These are phyloP conservation scores for Hoplias malabaricus DNA, from an alignment of 2,113 vertebrate genomes.

Conservation along the genomic window DNA sequence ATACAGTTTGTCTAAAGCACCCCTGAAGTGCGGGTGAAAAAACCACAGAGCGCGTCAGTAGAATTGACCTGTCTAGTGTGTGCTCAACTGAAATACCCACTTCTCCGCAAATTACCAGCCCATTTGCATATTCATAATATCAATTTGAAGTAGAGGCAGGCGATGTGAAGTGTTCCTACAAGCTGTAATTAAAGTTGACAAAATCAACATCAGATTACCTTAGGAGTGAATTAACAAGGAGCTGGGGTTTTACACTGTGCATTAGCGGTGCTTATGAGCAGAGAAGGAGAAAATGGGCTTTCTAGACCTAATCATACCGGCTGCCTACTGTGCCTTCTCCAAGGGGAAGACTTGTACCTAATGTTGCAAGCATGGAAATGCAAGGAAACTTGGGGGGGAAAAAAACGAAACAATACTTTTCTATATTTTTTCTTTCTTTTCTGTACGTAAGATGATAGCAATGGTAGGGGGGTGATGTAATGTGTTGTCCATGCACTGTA, in stretches of 20 bases:
- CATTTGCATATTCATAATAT: slow-evolving; percentile 99
- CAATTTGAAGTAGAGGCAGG: slow-evolving; percentile 94
- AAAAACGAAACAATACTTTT: neutral
- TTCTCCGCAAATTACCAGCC: slow-evolving; percentile 91
- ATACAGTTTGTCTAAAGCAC: slow-evolving; percentile 85
- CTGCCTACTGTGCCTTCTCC: slow-evolving; percentile 52
- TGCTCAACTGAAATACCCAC: slow-evolving; percentile 95
- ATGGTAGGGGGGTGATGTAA: slow-evolving; percentile 21
- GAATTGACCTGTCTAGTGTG: slow-evolving; percentile 92
- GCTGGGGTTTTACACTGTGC: slow-evolving; percentile 85
- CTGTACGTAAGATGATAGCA: slow-evolving; percentile 7
- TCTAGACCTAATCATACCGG: slow-evolving; percentile 77
- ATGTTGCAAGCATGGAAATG: slow-evolving; percentile 23
- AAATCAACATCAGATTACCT: slow-evolving; percentile 99
- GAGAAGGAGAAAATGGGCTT: slow-evolving; percentile 53
- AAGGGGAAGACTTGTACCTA: slow-evolving; percentile 25
- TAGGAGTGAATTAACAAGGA: slow-evolving; percentile 91
- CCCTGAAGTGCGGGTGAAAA: slow-evolving; percentile 72
- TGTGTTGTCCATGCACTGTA: slow-evolving; percentile 14
- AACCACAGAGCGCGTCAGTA: slow-evolving; percentile 77
- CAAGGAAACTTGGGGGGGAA: neutral
- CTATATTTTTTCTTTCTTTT: neutral
- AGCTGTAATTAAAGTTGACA: slow-evolving; percentile 99
- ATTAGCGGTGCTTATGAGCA: slow-evolving; percentile 77
- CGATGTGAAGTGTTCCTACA: slow-evolving; percentile 97